phyloP scores from a whole-genome alignment of 2,797 vertebrate genomes.

The Rhyacichthys aspro region DNA sequence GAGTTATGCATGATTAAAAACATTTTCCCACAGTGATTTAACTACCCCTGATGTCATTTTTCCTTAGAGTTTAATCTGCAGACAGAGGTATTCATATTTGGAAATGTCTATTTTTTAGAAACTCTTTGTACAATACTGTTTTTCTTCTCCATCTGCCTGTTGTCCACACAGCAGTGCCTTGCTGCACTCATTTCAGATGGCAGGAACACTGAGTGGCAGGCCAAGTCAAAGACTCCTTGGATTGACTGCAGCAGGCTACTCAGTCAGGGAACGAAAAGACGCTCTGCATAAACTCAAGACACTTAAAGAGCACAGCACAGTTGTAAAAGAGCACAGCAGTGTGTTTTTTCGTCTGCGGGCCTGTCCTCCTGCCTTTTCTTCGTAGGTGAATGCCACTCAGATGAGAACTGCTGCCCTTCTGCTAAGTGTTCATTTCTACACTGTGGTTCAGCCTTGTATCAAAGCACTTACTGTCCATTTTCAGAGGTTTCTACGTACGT shows the following conservation, averaged over 20 bases:
- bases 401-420: constrained; percentile 35
- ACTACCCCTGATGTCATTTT: constrained; percentile 39
- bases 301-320: constrained; percentile 31
- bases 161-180: constrained; percentile 79
- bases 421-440: constrained; percentile 43
- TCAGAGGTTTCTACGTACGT: constrained; percentile 44
- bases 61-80: constrained; percentile 31
- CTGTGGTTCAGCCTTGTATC: constrained; percentile 50
- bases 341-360: constrained; percentile 22
- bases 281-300: constrained; percentile 34
- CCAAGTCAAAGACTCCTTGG: constrained; percentile 21
- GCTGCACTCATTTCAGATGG: constrained; percentile 75
- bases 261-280: constrained; percentile 15
- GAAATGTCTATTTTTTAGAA: constrained; percentile 55
- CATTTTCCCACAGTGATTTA: constrained; percentile 46
- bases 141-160: constrained; percentile 64
- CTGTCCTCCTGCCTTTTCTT: constrained; percentile 41
- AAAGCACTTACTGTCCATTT: constrained; percentile 57
- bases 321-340: constrained; percentile 39
- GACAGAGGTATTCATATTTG: constrained; percentile 42
- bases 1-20: constrained; percentile 33
- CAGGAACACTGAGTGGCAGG: constrained; percentile 52
- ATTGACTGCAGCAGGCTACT: constrained; percentile 34
- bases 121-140: constrained; percentile 65
- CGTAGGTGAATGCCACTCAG: constrained; percentile 25